Evolutionary conservation across 64 coral and sea anemone genomes (phyloP), one percentile per base, ranked within the genome.

Genomic region (Montipora foliosa): DNA sequence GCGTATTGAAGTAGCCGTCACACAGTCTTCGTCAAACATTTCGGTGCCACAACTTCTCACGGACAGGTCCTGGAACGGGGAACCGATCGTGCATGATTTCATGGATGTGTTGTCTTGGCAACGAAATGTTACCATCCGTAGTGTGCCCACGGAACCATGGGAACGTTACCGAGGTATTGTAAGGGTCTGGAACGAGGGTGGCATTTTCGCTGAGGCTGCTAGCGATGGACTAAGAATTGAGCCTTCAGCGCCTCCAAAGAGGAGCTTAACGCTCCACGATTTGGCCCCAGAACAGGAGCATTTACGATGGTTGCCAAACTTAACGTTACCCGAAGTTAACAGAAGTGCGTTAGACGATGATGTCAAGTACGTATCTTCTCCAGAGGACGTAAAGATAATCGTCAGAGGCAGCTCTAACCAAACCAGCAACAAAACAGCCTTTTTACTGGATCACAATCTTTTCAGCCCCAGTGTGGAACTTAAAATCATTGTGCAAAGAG

Each of bases 361-460:
- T 37, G 92, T 97, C 5, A 68, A 74, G 24, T 97, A 92, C 22
- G 92, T 97, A 83, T 97, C 96, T 13, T 94, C 90, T 6, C 96
- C 93, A 8, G 5, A 16, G 7, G 76, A 93, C 0, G 8, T 93
- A 11, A 25, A 62, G 21, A 2, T 93, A 44, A 64, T 78, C 15
- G 57, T 93, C 5, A 93, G 75, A 66, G 73, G 57, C 29, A 49
- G 46, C 21, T 69, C 57, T 8, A 93, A 93, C 57, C 55, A 61
- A 5, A 88, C 92, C 2, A 87, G 51, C 59, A 79, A 72, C 83
- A 78, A 47, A 14, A 77, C 75, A 44, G 78, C 24, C 8, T 77
- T 59, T 8, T 51, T 93, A 9, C 7, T 93, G 57, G 76, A 93
- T 6, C 77, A 69, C 16, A 82, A 82, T 15, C 73, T 50, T 19